These are phyloP conservation scores for Indri indri DNA, from an alignment of 2,113 vertebrate species.

Conservation along the genomic window DNA sequence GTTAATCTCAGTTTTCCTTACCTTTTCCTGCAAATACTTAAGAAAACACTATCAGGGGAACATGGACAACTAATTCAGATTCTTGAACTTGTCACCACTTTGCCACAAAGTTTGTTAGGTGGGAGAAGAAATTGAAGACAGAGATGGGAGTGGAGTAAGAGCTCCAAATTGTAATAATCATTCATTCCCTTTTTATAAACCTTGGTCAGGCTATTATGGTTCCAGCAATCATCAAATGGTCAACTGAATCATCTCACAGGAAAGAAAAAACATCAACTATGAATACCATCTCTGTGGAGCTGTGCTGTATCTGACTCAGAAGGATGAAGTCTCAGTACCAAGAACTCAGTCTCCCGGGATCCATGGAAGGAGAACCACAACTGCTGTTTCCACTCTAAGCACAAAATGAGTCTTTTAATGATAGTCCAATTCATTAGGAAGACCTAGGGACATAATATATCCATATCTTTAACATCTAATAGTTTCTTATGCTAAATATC, in stretches of 20 bases:
- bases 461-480: neutral
- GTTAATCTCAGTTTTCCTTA: neutral
- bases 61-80: neutral
- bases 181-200: neutral
- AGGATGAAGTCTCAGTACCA: neutral
- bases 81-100: neutral
- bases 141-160: neutral
- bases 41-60: neutral
- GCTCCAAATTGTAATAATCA: neutral
- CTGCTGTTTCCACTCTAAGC: neutral
- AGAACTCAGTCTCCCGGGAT: neutral
- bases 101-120: neutral
- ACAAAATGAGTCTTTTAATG: neutral
- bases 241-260: neutral
- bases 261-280: neutral
- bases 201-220: neutral
- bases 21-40: neutral
- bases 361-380: neutral
- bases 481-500: neutral
- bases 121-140: neutral
- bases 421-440: neutral
- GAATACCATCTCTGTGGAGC: neutral
- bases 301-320: neutral
- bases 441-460: neutral
- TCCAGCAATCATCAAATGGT: neutral